Base-by-base conservation (phyloP, 2,113 vertebrate genomes). In the Seriola rivoliana region DNA sequence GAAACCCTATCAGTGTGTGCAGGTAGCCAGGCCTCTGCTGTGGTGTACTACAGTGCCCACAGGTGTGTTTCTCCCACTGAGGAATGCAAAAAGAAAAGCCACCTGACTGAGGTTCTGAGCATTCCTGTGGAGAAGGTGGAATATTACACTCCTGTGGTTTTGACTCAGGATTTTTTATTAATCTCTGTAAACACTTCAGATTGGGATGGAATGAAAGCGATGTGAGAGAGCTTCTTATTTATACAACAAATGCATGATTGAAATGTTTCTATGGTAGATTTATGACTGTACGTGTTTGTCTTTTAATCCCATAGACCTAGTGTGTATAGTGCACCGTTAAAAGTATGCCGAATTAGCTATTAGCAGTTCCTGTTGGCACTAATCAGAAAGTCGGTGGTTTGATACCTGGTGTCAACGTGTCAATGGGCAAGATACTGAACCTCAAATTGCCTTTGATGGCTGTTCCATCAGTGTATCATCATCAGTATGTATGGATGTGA, bases 1-100 rank as follows among this genome's bases (percentile, higher is more conserved):
- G 77, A 91, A 91, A 91, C 83, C 75, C 29, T 88, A 87, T 84
- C 78, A 23, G 71, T 58, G 52, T 85, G 75, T 73, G 19, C 81
- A 74, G 79, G 55, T 70, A 69, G 74, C 58, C n/a, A 13, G 57
- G 74, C 44, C 17, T 5, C 11, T 3, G 19, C 62, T 29, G 82
- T 60, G 71, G 52, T 29, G 23, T 4, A 54, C 13, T 29, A 23
- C 64, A 23, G 42, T 10, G 52, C 73, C 69, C 76, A 73, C 89
- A 93, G 88, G 90, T 93, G 88, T 87, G 81, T 79, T 9, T 11
- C 66, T 86, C 32, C 25, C 42, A 10, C 55, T 64, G 54, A 82
- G 75, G 88, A 92, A 92, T 91, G 88, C 79, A 70, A 66, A 42
- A 19, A 66, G 44, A 75, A 72, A 78, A 67, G 5, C 38, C 64